Evolutionary conservation across 2,113 vertebrate genomes (phyloP).

Genomic region (Salvelinus alpinus): DNA sequence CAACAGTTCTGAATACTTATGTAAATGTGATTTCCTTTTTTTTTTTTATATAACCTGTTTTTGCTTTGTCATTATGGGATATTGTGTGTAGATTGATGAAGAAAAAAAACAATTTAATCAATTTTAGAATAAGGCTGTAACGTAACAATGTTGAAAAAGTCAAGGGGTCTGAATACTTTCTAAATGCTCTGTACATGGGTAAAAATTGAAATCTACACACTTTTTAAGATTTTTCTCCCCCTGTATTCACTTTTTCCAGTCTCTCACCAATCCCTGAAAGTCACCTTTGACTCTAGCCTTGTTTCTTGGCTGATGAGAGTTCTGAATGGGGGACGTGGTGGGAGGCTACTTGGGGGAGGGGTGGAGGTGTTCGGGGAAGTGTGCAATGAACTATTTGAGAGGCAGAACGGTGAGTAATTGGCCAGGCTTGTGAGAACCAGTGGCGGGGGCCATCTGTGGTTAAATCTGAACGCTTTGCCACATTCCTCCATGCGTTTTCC

Average conservation of each 20-base stretch:
- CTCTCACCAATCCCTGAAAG: slow-evolving; percentile 43
- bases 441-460: slow-evolving; percentile 66
- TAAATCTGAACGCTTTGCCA: slow-evolving; percentile 68
- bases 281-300: slow-evolving; percentile 28
- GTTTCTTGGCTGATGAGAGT: background rate
- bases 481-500: slow-evolving; percentile 74
- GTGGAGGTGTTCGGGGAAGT: slow-evolving; percentile 48
- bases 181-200: background rate
- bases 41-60: no score
- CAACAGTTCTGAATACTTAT: no score
- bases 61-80: no score
- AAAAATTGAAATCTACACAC: slow-evolving; percentile 57
- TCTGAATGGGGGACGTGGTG: slow-evolving; percentile 33
- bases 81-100: no score
- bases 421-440: slow-evolving; percentile 78
- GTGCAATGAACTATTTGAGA: slow-evolving; percentile 52
- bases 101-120: no score
- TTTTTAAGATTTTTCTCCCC: slow-evolving; percentile 41
- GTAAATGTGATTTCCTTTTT: no score
- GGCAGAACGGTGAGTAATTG: slow-evolving; percentile 70
- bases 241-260: slow-evolving; percentile 69
- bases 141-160: no score
- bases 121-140: no score
- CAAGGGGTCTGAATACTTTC: no score
- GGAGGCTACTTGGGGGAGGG: slow-evolving; percentile 2